phyloP scores from a whole-genome alignment of 2,888 invertebrate genomes.

The Hypomecis punctinalis region DNA sequence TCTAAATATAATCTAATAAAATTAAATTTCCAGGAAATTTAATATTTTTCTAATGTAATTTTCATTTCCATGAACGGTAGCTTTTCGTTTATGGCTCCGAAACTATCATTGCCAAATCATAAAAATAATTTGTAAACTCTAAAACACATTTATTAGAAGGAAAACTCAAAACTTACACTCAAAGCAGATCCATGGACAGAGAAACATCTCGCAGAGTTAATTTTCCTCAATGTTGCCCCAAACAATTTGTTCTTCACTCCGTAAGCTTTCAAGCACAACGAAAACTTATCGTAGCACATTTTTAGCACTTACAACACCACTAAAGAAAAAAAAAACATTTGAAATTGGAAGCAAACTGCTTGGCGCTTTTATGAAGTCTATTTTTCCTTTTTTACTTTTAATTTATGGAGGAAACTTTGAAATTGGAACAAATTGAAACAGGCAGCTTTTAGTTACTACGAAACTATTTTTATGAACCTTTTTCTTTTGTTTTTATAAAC shows the following conservation, averaged over 20 bases:
- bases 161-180: conserved; percentile 54
- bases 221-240: conserved; percentile 37
- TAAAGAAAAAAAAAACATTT: conserved; percentile 18
- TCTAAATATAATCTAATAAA: no score
- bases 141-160: no score
- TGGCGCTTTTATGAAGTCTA: not conserved
- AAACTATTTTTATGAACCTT: conserved; percentile 27
- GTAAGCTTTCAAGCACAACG: conserved; percentile 52
- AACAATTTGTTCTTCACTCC: conserved; percentile 49
- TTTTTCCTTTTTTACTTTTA: not conserved
- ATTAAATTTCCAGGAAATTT: no score
- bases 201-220: conserved; percentile 57
- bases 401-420: not conserved
- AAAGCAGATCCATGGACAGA: conserved; percentile 59
- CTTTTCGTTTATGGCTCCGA: no score
- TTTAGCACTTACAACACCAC: conserved; percentile 40
- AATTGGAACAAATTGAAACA: not conserved
- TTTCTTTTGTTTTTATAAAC: conserved; percentile 2
- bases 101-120: no score
- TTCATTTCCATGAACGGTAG: no score
- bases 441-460: not conserved
- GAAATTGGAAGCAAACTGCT: conserved; percentile 1
- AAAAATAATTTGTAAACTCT: no score
- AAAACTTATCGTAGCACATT: conserved; percentile 66
- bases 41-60: no score